Base-by-base conservation (phyloP, 2,888 invertebrate genomes). In the Venusia cambrica region DNA sequence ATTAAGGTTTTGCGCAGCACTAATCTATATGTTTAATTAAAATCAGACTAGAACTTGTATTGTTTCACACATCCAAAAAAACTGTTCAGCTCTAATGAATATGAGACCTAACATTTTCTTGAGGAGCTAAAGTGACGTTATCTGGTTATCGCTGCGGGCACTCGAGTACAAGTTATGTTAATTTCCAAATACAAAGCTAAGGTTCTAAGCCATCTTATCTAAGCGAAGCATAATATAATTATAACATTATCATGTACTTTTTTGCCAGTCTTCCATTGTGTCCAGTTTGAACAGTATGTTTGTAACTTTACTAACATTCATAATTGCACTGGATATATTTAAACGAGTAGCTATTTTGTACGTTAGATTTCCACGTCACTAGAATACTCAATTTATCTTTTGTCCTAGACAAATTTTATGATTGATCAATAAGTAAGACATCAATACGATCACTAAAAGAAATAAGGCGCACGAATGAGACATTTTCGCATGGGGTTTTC, bases 381-480 rank as follows among this genome's bases (percentile, higher is more conserved):
- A n/a, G n/a, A n/a, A n/a, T n/a, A n/a, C n/a, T n/a, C n/a, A n/a
- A n/a, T n/a, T n/a, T n/a, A n/a, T n/a, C n/a, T n/a, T n/a, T n/a
- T n/a, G n/a, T n/a, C n/a, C n/a, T n/a, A n/a, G n/a, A 73, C 73
- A 75, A 72, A 74, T 71, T 62, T 65, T 68, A 68, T 63, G 60
- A 62, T 57, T 51, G 69, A 71, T 73, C 54, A 45, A 57, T 60
- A 75, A 73, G 68, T 16, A 8, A 13, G 54, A 37, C 60, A 73
- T 73, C 73, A 76, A 69, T 56, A 53, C 48, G 52, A 54, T 65
- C 67, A 69, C 64, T 59, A 64, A 54, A 37, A 44, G 54, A 61
- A 73, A 72, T 74, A 72, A 62, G 54, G 52, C 60, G 54, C 57
- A 50, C 57, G 57, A 58, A 61, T 46, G 6, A 19, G 53, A 48